These are phyloP conservation scores for Sogatella furcifera DNA, from an alignment of 1,140 invertebrate species.

Conservation along the genomic window DNA sequence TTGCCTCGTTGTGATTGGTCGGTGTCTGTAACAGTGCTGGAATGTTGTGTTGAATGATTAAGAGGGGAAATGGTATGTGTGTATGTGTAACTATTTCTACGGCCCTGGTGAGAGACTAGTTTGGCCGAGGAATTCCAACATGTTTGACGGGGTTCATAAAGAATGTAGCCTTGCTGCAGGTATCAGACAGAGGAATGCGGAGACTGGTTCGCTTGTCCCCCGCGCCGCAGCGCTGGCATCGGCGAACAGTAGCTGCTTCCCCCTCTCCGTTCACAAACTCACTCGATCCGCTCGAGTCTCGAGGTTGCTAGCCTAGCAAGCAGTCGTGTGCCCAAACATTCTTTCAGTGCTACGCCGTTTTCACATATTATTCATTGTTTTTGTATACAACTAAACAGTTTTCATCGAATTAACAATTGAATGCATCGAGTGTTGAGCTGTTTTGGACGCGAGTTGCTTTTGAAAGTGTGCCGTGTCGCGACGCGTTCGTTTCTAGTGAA, in stretches of 20 bases:
- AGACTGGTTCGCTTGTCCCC: background rate
- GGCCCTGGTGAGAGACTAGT: constrained; percentile 3
- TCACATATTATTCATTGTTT: too few relatives aligned
- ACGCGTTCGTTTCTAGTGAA: background rate
- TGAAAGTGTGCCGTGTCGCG: background rate
- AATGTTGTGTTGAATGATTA: constrained; percentile 2
- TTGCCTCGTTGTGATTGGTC: background rate
- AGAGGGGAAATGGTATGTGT: constrained; percentile 3
- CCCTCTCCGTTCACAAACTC: too few relatives aligned
- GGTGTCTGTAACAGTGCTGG: background rate
- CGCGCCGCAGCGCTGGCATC: background rate
- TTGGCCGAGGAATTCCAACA: constrained; percentile 3
- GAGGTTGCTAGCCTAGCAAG: too few relatives aligned
- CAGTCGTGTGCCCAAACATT: too few relatives aligned
- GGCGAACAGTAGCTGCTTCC: background rate
- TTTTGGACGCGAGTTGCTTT: background rate
- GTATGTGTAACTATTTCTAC: constrained; percentile 3
- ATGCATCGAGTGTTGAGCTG: background rate
- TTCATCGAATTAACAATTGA: too few relatives aligned
- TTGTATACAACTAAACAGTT: too few relatives aligned
- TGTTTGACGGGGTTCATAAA: constrained; percentile 4
- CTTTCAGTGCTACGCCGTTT: too few relatives aligned
- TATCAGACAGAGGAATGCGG: constrained; percentile 2
- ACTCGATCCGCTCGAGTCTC: too few relatives aligned
- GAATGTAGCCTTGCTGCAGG: constrained; percentile 1